phyloP scores from a whole-genome alignment of 2,797 vertebrate genomes.

The Neosilurus mollespiculum region DNA sequence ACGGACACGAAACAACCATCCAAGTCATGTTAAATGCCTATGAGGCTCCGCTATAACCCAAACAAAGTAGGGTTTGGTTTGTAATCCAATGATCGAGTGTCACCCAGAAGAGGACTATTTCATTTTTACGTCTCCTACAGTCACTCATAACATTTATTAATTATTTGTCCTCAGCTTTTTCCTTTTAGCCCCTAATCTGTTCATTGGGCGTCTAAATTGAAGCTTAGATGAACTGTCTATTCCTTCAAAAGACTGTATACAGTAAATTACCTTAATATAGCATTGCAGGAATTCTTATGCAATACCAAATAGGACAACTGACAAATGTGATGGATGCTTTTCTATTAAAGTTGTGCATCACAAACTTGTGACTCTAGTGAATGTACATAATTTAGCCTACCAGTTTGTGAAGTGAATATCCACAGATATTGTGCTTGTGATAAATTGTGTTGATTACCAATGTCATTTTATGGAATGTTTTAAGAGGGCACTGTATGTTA shows the following conservation, averaged over 20 bases:
- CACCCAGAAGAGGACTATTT: not conserved
- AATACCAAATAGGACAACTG: not conserved
- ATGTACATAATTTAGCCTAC: not conserved
- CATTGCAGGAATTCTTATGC: not conserved
- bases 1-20: too few relatives aligned
- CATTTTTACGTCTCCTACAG: not conserved
- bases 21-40: too few relatives aligned
- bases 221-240: not conserved
- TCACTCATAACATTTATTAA: not conserved
- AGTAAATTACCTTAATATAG: not conserved
- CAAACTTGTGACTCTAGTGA: not conserved
- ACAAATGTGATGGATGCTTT: not conserved
- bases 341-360: not conserved
- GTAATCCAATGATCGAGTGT: not conserved
- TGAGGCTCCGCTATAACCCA: too few relatives aligned
- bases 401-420: not conserved
- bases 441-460: not conserved
- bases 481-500: conserved; percentile 16
- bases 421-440: not conserved
- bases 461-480: not conserved
- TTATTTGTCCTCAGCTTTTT: not conserved
- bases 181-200: not conserved
- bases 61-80: not conserved
- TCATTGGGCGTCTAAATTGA: not conserved
- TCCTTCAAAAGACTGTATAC: not conserved